Base-by-base conservation (phyloP, 2,113 vertebrate genomes). In the Meleagris gallopavo region DNA sequence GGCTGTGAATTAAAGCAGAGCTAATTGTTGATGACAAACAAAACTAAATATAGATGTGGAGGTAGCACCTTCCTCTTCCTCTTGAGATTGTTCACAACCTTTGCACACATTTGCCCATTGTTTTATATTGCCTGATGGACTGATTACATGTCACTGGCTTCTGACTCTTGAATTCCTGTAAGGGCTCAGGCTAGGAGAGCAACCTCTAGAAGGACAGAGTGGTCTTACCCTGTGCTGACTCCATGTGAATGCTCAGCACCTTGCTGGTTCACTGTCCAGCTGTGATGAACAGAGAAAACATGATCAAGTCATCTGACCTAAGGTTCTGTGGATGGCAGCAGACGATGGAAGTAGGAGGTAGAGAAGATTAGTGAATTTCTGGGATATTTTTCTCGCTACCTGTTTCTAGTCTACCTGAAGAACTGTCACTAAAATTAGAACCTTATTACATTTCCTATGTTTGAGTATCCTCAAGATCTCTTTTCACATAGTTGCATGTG, bases 291-390 rank as follows among this genome's bases (percentile, higher is more conserved):
- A 57, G 41, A 54, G 54, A 55, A 73, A 45, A 45, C 1, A 7
- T 17, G 41, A 75, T 71, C 50, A 41, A 83, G 55, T 32, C 18
- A 3, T 86, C 94, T 91, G 71, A 94, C 72, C 41, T 96, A 55
- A 83, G 52, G 29, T 67, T 91, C 60, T 86, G 75, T 80, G 66
- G 7, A 77, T 55, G 55, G 38, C 18, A 88, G 46, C 29, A 88
- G 52, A 19, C 62, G 34, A 89, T 57, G 69, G 64, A 95, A 83
- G 81, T 75, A 89, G n/a, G 36, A 87, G 29, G 41, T 22, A 70
- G 86, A 62, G 7, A 80, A 86, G 34, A 61, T 52, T 66, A 84
- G 52, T 29, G 72, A 91, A 81, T 81, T 91, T 48, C 27, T 52
- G 40, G 22, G 24, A 6, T 50, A 17, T 75, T 41, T 80, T 97